Evolutionary conservation across 2,888 invertebrate species (phyloP).

Genomic region (Cantharis rustica): DNA sequence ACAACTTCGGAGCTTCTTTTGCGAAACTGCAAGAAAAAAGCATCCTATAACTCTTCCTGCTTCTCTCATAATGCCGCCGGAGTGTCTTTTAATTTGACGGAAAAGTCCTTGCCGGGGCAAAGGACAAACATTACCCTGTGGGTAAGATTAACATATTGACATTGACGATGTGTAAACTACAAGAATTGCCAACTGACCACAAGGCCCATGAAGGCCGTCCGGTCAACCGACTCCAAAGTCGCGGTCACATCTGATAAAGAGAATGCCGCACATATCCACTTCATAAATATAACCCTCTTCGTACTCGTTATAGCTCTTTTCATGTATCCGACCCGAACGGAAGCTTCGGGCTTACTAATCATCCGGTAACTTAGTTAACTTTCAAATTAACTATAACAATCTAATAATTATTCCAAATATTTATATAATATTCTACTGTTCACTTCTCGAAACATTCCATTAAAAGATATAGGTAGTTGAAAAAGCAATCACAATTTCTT

Average conservation of each 20-base stretch:
- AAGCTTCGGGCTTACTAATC: conserved; percentile 21
- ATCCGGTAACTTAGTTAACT: conserved; percentile 19
- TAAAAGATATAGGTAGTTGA: too few species aligned
- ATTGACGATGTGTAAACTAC: neutral
- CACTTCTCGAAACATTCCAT: too few species aligned
- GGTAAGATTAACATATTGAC: neutral
- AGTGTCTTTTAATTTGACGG: neutral
- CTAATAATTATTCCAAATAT: neutral
- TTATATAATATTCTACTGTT: neutral
- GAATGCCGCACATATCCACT: conserved; percentile 43
- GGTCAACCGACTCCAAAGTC: conserved; percentile 38
- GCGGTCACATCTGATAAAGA: conserved; percentile 43
- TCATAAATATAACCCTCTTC: conserved; percentile 43
- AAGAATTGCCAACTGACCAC: conserved; percentile 31
- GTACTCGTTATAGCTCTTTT: conserved; percentile 43
- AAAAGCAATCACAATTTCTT: too few species aligned
- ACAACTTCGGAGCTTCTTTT: neutral
- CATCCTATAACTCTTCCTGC: neutral
- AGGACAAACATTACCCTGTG: neutral
- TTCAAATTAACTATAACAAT: neutral
- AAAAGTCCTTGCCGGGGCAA: neutral
- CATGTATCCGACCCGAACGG: conserved; percentile 37
- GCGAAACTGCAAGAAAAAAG: neutral
- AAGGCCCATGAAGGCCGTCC: conserved; percentile 43
- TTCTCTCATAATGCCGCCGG: neutral